These are phyloP conservation scores for Dolichallabes microphthalmus DNA, from an alignment of 2,113 vertebrate species.

Conservation along the genomic window DNA sequence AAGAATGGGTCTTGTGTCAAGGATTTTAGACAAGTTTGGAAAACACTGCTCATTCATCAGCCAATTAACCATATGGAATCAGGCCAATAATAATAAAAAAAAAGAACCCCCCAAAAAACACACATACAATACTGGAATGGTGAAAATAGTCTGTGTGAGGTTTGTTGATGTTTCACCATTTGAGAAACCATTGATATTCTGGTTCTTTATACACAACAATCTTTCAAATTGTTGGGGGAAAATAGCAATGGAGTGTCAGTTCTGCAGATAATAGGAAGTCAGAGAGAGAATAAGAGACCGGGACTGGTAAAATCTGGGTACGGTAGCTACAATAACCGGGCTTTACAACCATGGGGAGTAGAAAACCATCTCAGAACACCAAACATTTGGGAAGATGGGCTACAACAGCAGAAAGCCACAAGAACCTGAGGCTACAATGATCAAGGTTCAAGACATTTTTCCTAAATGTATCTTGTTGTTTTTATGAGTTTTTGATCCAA, in stretches of 20 bases:
- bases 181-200: background rate
- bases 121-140: background rate
- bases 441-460: background rate
- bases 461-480: background rate
- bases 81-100: background rate
- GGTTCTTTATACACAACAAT: background rate
- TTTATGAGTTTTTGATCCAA: background rate
- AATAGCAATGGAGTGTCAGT: background rate
- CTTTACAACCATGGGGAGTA: background rate
- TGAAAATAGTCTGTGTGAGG: background rate
- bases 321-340: background rate
- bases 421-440: background rate
- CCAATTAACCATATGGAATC: background rate
- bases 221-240: background rate
- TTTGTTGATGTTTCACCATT: background rate
- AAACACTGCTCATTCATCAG: background rate
- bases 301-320: background rate
- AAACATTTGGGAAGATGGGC: background rate
- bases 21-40: background rate
- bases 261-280: background rate
- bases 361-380: background rate
- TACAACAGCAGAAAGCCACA: no score
- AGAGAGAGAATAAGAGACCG: background rate
- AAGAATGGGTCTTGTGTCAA: background rate
- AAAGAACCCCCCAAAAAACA: background rate